phyloP scores from a whole-genome alignment of 2,888 invertebrate genomes.

The Dilophus febrilis region DNA sequence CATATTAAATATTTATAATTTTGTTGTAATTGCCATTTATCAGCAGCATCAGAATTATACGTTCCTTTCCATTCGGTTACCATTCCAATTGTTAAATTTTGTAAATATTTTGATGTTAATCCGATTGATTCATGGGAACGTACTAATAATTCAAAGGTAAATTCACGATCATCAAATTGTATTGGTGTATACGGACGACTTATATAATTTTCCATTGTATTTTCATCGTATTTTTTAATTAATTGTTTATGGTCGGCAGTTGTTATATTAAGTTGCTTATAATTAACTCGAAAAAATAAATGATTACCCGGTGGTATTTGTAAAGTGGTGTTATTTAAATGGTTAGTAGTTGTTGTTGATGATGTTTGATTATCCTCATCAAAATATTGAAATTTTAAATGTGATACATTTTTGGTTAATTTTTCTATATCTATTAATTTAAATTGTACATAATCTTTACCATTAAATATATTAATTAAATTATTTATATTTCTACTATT shows the following conservation, averaged over 20 bases:
- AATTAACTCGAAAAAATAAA: slow-evolving; percentile 13
- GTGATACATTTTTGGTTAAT: not conserved
- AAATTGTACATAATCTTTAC: not conserved
- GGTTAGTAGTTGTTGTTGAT: not conserved
- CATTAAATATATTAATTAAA: not conserved
- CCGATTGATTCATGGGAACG: slow-evolving; percentile 42
- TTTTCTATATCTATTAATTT: not conserved
- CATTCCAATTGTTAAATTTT: slow-evolving; percentile 30
- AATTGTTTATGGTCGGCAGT: not conserved
- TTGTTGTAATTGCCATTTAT: slow-evolving; percentile 33
- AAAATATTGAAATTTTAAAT: not conserved
- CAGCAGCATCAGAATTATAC: too few relatives aligned
- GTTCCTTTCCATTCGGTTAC: slow-evolving; percentile 54
- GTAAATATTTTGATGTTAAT: slow-evolving; percentile 38
- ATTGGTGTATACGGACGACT: slow-evolving; percentile 27
- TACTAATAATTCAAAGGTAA: slow-evolving; percentile 40
- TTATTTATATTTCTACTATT: too few relatives aligned
- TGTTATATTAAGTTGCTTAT: not conserved
- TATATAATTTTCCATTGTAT: slow-evolving; percentile 11
- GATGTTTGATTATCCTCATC: not conserved
- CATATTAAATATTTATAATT: slow-evolving; percentile 33
- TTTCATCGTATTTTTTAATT: slow-evolving; percentile 10
- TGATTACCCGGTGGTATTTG: slow-evolving; percentile 20
- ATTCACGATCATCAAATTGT: slow-evolving; percentile 16
- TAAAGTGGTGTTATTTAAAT: slow-evolving; percentile 10